Conservation (phyloP, 2,888 invertebrate genomes). For the Agriopis leucophaearia region DNA sequence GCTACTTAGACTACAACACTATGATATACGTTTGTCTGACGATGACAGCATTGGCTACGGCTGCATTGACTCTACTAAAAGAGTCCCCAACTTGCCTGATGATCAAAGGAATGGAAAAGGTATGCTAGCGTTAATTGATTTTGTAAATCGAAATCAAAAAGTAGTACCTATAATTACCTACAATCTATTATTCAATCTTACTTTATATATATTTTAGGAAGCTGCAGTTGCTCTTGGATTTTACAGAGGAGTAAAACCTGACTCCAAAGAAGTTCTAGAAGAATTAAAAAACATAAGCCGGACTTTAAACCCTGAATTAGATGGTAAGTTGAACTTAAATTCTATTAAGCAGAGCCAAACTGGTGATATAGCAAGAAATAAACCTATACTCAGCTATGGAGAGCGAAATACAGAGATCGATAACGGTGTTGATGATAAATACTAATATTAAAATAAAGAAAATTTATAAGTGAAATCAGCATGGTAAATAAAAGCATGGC, state of each 20-base stretch:
- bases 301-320: slow-evolving; percentile 56
- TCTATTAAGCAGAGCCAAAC: neutral
- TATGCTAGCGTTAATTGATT: slow-evolving; percentile 41
- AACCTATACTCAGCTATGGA: neutral
- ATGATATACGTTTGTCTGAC: slow-evolving; percentile 64
- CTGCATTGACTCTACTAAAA: slow-evolving; percentile 55
- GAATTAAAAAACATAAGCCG: slow-evolving; percentile 60
- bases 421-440: neutral
- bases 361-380: neutral
- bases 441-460: no score
- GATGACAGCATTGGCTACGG: slow-evolving; percentile 52
- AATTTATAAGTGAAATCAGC: no score
- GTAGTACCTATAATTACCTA: neutral
- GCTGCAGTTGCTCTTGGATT: slow-evolving; percentile 66
- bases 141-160: neutral
- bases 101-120: slow-evolving; percentile 66
- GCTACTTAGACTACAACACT: slow-evolving; percentile 50
- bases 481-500: no score
- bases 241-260: slow-evolving; percentile 56
- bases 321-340: slow-evolving; percentile 35
- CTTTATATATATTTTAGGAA: slow-evolving; percentile 58
- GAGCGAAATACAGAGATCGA: neutral
- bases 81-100: slow-evolving; percentile 71
- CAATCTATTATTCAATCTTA: neutral
- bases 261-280: slow-evolving; percentile 60